Evolutionary conservation across 1,140 invertebrate genomes (phyloP), one percentile per base, ranked within the genome.

Genomic region (Nasonia giraulti): DNA sequence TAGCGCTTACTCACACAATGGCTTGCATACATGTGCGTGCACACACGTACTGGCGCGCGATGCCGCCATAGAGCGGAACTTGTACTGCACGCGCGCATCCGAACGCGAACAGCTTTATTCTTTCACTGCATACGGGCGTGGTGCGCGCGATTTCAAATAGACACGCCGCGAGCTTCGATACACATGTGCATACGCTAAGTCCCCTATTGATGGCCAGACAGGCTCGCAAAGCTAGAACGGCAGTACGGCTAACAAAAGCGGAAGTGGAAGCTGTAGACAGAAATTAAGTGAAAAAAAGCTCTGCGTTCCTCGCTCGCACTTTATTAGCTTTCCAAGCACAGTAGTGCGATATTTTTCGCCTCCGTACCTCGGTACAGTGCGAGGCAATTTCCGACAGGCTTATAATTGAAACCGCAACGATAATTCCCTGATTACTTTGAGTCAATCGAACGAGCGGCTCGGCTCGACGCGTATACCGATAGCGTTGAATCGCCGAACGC

Each of bases 51-150:
- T 23, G 11, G 2, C 14, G 2, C 2, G 6, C 7, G 3, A 20
- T 20, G 14, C 12, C 55, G 3, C 14, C 20, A 0, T 62, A 20
- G 5, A 62, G 55, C 55, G 17, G 20, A 62, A 17, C 55, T 62
- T 76, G 44, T 76, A 76, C 37, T 40, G 37, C 40, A 44, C n/a
- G 23, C 17, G 44, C 37, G 89, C 68, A 71, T 88, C 88, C 88
- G 87, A 89, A 88, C 87, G 85, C 82, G 86, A 90, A 89, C 89
- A 90, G 89, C 89, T 90, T 91, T 89, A 91, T 91, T 91, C 89
- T 90, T 89, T 90, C 87, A 86, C 55, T n/a, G 55, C 12, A 27
- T 66, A 78, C 83, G 82, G 79, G 85, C 86, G 86, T 89, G 90
- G 50, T 14, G 10, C 23, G 31, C 87, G 87, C 85, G 87, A 89